These are phyloP conservation scores for Balanococcus diminutus DNA, from an alignment of 2,888 invertebrate species.

Conservation along the genomic window DNA sequence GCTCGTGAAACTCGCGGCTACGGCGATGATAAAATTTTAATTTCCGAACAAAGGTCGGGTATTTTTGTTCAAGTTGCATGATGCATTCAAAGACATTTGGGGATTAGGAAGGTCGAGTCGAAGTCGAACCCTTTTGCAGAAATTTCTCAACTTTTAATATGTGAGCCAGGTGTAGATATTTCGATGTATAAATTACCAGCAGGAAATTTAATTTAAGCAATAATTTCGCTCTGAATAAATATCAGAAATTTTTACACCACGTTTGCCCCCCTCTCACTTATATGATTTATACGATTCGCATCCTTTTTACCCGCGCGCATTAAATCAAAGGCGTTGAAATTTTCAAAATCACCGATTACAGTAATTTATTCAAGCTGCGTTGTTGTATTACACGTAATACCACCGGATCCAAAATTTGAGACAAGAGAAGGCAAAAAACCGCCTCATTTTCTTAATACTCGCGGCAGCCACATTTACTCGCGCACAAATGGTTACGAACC, in stretches of 20 bases:
- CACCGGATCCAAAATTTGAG: neutral
- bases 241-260: neutral
- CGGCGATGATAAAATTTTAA: neutral
- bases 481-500: conserved; percentile 17
- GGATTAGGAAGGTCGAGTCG: neutral
- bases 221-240: neutral
- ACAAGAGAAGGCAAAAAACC: neutral
- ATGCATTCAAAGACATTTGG: neutral
- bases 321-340: neutral
- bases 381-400: neutral
- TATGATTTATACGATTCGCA: neutral
- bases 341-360: neutral
- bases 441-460: conserved; percentile 36
- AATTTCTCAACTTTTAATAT: too few species aligned
- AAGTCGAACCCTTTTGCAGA: neutral
- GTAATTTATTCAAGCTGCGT: neutral
- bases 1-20: neutral
- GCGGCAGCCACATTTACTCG: neutral
- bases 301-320: too few species aligned
- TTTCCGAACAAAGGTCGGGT: neutral
- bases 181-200: neutral
- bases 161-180: neutral
- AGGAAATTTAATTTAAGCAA: neutral
- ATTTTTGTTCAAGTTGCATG: neutral
- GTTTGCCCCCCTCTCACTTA: too few species aligned